Percentiles rank a stretch among this genome's conserved stretches.
These are phyloP conservation scores for Chlorodrepanis virens DNA, from an alignment of 2,113 vertebrate species.

Conservation along the genomic window DNA sequence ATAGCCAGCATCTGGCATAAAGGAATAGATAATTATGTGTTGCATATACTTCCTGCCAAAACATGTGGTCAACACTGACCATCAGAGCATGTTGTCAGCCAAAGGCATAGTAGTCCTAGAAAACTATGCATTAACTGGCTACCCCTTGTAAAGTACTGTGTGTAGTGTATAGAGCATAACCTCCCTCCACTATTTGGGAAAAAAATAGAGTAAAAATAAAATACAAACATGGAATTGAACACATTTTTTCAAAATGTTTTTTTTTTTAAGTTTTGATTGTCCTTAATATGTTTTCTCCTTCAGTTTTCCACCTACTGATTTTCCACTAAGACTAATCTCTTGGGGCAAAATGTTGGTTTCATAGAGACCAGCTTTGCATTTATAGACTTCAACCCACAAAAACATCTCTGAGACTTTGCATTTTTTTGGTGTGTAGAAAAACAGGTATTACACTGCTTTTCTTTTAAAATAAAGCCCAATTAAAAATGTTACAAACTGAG, in stretches of 20 bases:
- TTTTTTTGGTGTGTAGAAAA: not conserved
- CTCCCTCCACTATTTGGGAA: not conserved
- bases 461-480: not conserved
- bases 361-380: not conserved
- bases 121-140: not conserved
- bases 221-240: not conserved
- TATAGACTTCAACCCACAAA: not conserved
- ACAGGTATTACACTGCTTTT: not conserved
- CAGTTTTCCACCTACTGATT: not conserved
- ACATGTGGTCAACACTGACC: fast-evolving
- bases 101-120: not conserved
- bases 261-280: not conserved
- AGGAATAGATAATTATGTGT: not conserved
- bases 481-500: not conserved
- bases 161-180: not conserved
- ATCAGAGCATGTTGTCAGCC: not conserved
- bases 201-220: not conserved
- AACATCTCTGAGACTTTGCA: not conserved
- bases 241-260: not conserved
- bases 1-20: not conserved
- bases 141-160: not conserved
- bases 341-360: not conserved
- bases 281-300: not conserved
- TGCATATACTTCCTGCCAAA: not conserved
- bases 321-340: not conserved